Evolutionary conservation across 2,888 invertebrate genomes (phyloP), one percentile per base, ranked within the genome.

Genomic region (Artemia sp.): DNA sequence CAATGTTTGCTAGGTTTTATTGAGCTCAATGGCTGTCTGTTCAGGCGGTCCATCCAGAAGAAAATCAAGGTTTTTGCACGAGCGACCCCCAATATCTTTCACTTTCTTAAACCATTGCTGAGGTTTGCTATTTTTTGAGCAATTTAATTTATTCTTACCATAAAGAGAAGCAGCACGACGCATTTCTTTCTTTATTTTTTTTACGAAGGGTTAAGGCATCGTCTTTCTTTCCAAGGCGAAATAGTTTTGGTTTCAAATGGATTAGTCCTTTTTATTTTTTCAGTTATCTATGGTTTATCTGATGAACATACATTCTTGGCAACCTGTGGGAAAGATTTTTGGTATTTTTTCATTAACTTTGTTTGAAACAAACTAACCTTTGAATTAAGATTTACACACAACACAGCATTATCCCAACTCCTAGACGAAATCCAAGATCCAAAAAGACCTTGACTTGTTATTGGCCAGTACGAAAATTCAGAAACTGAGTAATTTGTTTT

Each of bases 51-150:
- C 58, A 53, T 53, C 58, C 58, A 53, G 58, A 6, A 14, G 58
- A 53, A 53, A 53, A 53, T 53, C 58, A 53, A 14, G 58, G 58
- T 53, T 53, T 7, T 53, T 53, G n/a, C 58, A 53, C 58, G 58
- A 53, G 5, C 58, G 7, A 53, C 58, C 58, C 2, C 58, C 58
- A 5, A 53, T 7, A 5, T 53, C 58, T 53, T 53, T 53, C 14
- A 53, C 38, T 38, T 38, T 38, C 19, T 38, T 38, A 38, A 38
- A 38, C 38, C 38, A 38, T 38, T 38, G 38, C 58, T 53, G 58
- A 53, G 58, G 58, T 53, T 53, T 53, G 7, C 58, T 53, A 3
- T 53, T 3, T 53, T 53, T 53, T 53, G 4, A 53, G 3, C 7
- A 53, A 53, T 7, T 53, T 53, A 12, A 53, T 53, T 53, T 53